These are phyloP conservation scores for Lasioglossum lativentre DNA, from an alignment of 2,888 invertebrate species.

Conservation along the genomic window DNA sequence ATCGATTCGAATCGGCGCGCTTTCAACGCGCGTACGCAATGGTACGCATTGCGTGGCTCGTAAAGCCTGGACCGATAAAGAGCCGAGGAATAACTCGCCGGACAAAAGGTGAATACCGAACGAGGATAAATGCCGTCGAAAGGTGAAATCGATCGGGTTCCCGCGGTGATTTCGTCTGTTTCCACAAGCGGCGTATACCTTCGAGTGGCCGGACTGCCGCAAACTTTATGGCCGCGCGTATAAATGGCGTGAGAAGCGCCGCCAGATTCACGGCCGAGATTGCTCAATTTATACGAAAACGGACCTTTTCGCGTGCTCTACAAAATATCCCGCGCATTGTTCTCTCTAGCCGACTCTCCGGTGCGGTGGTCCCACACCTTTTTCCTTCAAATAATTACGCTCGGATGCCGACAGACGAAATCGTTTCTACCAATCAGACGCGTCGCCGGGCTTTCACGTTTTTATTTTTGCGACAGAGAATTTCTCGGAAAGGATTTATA, in stretches of 20 bases:
- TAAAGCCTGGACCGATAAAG: slow-evolving; percentile 21
- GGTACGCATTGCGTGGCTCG: neutral
- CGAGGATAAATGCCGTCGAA: slow-evolving; percentile 18
- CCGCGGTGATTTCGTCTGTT: slow-evolving; percentile 51
- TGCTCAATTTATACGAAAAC: slow-evolving; percentile 1
- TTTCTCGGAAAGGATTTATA: neutral
- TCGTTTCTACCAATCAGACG: neutral
- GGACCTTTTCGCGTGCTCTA: neutral
- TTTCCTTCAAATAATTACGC: neutral
- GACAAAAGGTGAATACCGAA: slow-evolving; percentile 28
- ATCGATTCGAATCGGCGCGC: neutral
- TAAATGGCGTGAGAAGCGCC: neutral
- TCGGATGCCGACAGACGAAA: neutral
- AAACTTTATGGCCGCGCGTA: neutral
- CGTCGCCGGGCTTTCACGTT: neutral
- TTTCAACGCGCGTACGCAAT: neutral
- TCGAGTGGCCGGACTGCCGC: neutral
- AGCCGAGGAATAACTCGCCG: slow-evolving; percentile 4
- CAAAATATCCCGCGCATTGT: neutral
- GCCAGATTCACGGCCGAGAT: slow-evolving; percentile 4
- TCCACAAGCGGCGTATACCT: slow-evolving; percentile 22
- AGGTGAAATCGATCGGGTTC: slow-evolving; percentile 51
- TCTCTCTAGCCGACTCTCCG: neutral
- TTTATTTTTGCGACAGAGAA: neutral
- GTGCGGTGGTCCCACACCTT: neutral